These are phyloP conservation scores for Formica aserva DNA, from an alignment of 2,888 invertebrate species.

Conservation along the genomic window DNA sequence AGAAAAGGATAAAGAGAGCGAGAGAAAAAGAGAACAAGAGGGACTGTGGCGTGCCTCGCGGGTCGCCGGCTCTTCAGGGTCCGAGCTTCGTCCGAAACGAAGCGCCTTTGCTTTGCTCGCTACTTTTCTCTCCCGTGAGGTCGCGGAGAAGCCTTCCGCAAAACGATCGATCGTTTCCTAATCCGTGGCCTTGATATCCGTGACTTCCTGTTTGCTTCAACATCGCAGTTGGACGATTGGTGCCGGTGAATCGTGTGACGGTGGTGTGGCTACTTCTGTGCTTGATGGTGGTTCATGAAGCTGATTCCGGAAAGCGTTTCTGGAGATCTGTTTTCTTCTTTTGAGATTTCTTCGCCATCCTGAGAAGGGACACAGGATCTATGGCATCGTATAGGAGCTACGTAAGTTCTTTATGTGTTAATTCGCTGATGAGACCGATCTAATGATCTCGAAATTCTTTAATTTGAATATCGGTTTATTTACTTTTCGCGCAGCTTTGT, in stretches of 20 bases:
- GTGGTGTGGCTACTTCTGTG: slow-evolving; percentile 62
- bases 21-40: slow-evolving; percentile 67
- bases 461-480: not conserved
- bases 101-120: slow-evolving; percentile 77
- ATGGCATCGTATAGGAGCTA: slow-evolving; percentile 84
- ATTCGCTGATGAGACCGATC: not conserved
- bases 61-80: slow-evolving; percentile 84
- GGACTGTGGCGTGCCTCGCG: slow-evolving; percentile 77
- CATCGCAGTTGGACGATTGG: not conserved
- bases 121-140: slow-evolving; percentile 74
- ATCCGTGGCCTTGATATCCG: slow-evolving; percentile 53
- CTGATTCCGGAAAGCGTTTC: slow-evolving; percentile 39
- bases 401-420: slow-evolving; percentile 75
- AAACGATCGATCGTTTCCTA: slow-evolving; percentile 64
- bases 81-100: slow-evolving; percentile 82
- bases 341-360: slow-evolving; percentile 43
- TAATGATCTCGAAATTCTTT: not conserved
- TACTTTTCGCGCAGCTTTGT: not conserved
- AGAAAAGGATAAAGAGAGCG: slow-evolving; percentile 67
- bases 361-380: slow-evolving; percentile 1
- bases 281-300: slow-evolving; percentile 64
- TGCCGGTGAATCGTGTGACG: slow-evolving; percentile 39
- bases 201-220: not conserved
- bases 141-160: slow-evolving; percentile 63
- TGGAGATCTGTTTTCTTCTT: slow-evolving; percentile 27